Conservation (phyloP, 2,888 invertebrate genomes). For the Tiphia femorata region DNA sequence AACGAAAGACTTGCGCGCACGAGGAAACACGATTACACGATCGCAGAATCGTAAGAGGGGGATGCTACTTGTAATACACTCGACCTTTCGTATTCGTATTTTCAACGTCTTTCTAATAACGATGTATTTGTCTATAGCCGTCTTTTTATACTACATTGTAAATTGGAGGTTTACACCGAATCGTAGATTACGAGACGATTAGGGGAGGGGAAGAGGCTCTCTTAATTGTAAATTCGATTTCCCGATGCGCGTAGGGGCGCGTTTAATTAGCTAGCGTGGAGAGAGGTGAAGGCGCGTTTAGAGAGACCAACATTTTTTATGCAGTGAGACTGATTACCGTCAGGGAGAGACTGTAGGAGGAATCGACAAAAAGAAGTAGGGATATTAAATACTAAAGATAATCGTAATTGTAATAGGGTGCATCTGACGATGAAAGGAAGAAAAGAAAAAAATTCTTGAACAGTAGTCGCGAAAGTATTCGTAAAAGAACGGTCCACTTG, state of each 20-base stretch:
- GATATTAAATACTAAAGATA: no score
- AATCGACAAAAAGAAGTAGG: no score
- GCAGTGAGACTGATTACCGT: no score
- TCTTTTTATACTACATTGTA: slow-evolving; percentile 42
- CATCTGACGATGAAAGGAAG: no score
- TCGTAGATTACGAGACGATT: slow-evolving; percentile 14
- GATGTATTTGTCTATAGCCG: slow-evolving; percentile 28
- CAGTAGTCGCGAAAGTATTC: no score
- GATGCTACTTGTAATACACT: slow-evolving; percentile 17
- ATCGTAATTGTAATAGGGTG: no score
- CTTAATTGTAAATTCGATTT: slow-evolving; percentile 19
- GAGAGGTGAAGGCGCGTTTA: no score
- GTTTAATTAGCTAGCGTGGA: not conserved
- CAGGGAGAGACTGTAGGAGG: no score
- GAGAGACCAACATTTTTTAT: no score
- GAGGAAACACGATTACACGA: not conserved
- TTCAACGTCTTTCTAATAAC: slow-evolving; percentile 38
- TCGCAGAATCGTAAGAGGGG: no score
- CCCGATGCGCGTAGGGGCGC: not conserved
- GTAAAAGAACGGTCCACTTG: no score
- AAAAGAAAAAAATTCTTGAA: no score
- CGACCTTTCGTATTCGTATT: slow-evolving; percentile 38
- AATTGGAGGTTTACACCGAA: slow-evolving; percentile 38
- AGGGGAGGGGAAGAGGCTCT: slow-evolving; percentile 16
- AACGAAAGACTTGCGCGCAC: not conserved